Percentiles rank a stretch among this genome's conserved stretches.
These are phyloP conservation scores for Papilio polytes DNA, from an alignment of 1,140 invertebrate species.

Conservation along the genomic window DNA sequence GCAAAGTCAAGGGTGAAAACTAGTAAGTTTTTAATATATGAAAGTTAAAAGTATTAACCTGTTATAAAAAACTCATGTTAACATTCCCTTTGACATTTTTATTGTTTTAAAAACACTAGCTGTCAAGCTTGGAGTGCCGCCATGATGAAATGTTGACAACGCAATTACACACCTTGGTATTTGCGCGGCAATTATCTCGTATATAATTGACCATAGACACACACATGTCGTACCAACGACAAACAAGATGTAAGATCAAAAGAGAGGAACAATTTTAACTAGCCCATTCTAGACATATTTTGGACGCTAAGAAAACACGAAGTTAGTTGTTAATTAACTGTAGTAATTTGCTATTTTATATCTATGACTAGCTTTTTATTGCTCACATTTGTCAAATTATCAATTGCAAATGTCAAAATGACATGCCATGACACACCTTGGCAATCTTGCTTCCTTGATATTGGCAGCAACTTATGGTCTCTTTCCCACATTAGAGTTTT, in stretches of 20 bases:
- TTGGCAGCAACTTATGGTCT: too few relatives aligned
- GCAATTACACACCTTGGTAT: slow-evolving; percentile 16
- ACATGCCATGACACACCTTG: too few relatives aligned
- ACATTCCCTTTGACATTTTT: slow-evolving; percentile 9
- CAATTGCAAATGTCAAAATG: too few relatives aligned
- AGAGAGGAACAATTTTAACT: slow-evolving; percentile 17
- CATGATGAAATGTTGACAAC: slow-evolving; percentile 12
- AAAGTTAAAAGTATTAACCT: neutral
- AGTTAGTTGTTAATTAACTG: neutral
- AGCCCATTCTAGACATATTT: neutral
- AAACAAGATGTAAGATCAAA: neutral
- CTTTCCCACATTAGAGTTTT: too few relatives aligned
- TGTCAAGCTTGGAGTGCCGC: slow-evolving; percentile 8
- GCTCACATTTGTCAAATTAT: too few relatives aligned
- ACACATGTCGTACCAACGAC: neutral
- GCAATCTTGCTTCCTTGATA: too few relatives aligned
- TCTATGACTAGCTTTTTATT: too few relatives aligned
- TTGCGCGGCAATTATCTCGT: slow-evolving; percentile 9
- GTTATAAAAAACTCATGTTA: neutral
- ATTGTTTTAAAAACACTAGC: slow-evolving; percentile 18
- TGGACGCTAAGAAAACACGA: neutral
- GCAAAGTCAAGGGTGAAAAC: too few relatives aligned
- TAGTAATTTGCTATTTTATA: neutral
- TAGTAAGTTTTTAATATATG: too few relatives aligned
- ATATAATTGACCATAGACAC: slow-evolving; percentile 2